phyloP scores from a whole-genome alignment of 2,113 vertebrate species.

The Danionella cerebrum region DNA sequence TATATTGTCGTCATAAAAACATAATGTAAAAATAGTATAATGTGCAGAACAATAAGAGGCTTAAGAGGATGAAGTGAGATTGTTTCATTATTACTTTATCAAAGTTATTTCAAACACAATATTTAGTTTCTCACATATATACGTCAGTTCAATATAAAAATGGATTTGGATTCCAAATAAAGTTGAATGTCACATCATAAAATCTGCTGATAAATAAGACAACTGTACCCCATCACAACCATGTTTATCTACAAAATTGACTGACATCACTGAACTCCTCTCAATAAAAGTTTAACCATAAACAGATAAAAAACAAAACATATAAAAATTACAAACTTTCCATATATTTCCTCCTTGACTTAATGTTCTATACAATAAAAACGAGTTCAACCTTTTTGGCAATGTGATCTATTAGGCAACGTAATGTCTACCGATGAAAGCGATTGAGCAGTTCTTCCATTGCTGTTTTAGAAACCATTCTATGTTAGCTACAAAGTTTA shows the following conservation, averaged over 20 bases:
- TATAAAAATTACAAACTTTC: conserved; percentile 97
- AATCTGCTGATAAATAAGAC: conserved; percentile 27
- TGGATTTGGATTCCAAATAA: background rate
- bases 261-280: conserved; percentile 88
- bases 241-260: conserved; percentile 94
- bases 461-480: conserved; percentile 58
- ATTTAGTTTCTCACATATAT: no score
- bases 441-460: conserved; percentile 38
- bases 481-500: conserved; percentile 94
- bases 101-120: conserved; percentile 1
- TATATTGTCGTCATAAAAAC: no score
- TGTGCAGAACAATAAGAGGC: no score
- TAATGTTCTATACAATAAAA: conserved; percentile 74
- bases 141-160: conserved; percentile 28
- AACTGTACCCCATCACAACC: conserved; percentile 49
- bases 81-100: conserved; percentile 23
- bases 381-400: conserved; percentile 54
- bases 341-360: conserved; percentile 72
- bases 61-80: no score
- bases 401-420: conserved; percentile 41
- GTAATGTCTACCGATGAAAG: conserved; percentile 31
- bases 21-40: no score
- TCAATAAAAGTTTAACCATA: conserved; percentile 80
- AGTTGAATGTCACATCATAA: background rate
- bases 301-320: conserved; percentile 82